phyloP scores from a whole-genome alignment of 2,888 invertebrate genomes.

The Dynastes hyllus region DNA sequence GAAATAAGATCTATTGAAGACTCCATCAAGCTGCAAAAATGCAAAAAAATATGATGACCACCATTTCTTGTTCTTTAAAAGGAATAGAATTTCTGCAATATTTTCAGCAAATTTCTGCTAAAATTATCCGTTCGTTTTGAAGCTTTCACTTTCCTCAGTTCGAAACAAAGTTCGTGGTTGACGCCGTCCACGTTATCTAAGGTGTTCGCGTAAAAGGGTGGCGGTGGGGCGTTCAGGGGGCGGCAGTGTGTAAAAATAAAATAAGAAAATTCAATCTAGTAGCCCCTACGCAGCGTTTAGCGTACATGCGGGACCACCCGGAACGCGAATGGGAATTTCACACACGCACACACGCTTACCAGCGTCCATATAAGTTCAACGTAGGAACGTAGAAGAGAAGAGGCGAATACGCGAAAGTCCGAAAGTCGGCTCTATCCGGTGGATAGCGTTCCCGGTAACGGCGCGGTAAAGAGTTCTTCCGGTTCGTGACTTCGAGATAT shows the following conservation, averaged over 20 bases:
- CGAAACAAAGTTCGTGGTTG: constrained; percentile 20
- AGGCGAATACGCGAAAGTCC: not conserved
- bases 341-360: not conserved
- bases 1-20: too few species aligned
- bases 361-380: not conserved
- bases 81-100: too few species aligned
- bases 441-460: constrained; percentile 30
- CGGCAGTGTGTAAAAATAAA: constrained; percentile 70
- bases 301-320: constrained; percentile 62
- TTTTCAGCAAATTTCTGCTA: too few species aligned
- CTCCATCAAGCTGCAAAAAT: too few species aligned
- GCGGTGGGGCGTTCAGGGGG: constrained; percentile 58
- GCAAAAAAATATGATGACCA: too few species aligned
- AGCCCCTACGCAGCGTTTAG: constrained; percentile 68
- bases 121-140: too few species aligned
- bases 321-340: constrained; percentile 43
- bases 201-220: constrained; percentile 58
- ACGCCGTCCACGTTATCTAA: constrained; percentile 56
- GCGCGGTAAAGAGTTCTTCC: constrained; percentile 45
- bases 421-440: constrained; percentile 19
- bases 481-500: constrained; percentile 42
- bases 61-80: too few species aligned
- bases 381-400: not conserved
- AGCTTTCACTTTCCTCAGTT: not conserved
- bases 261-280: constrained; percentile 71